phyloP scores from a whole-genome alignment of 1,140 invertebrate genomes.

The Macrotrachela quadricornifera region DNA sequence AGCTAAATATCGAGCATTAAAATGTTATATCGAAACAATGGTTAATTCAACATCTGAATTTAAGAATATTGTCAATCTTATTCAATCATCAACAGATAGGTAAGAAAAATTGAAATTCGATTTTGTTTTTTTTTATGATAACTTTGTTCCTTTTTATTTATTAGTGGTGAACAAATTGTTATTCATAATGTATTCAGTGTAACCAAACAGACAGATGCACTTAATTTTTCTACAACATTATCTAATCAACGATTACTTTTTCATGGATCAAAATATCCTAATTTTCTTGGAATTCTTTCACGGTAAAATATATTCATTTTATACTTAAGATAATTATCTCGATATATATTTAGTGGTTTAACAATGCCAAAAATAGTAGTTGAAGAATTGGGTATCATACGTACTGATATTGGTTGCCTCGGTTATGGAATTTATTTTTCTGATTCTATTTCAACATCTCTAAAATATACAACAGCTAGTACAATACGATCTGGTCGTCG shows the following conservation, averaged over 20 bases:
- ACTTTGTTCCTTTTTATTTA: neutral
- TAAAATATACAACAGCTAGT: neutral
- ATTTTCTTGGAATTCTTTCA: constrained; percentile 27
- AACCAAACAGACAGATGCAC: constrained; percentile 15
- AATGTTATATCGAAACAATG: constrained; percentile 15
- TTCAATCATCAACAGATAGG: neutral
- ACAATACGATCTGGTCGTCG: constrained; percentile 12
- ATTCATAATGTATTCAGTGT: constrained; percentile 17
- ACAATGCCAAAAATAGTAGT: constrained; percentile 24
- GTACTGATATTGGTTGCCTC: constrained; percentile 22
- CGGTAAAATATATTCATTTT: constrained; percentile 12
- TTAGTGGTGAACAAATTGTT: constrained; percentile 12
- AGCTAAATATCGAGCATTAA: constrained; percentile 20
- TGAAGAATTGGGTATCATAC: constrained; percentile 17
- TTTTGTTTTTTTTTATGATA: neutral
- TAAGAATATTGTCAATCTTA: constrained; percentile 11
- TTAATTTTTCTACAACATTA: constrained; percentile 11
- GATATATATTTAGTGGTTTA: constrained; percentile 18
- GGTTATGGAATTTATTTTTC: constrained; percentile 29
- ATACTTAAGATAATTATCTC: neutral
- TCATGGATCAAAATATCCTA: constrained; percentile 19
- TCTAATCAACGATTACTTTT: constrained; percentile 15
- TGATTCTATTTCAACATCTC: constrained; percentile 16
- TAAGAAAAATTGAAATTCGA: neutral
- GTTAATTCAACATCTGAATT: constrained; percentile 7